These are phyloP conservation scores for Aselliscus stoliczkanus DNA, from an alignment of 2,797 vertebrate genomes.

Conservation along the genomic window DNA sequence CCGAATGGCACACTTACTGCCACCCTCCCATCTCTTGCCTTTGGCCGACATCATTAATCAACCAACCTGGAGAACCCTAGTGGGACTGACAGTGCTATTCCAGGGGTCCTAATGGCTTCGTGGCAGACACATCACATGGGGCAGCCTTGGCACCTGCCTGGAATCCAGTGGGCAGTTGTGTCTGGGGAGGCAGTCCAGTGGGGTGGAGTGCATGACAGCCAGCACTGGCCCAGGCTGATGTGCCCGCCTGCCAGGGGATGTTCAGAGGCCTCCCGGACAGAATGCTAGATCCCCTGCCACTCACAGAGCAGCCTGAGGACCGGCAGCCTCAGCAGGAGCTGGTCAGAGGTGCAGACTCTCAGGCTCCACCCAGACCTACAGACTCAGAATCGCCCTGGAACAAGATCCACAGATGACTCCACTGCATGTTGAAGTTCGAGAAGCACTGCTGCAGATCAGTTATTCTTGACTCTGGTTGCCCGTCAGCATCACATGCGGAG, in stretches of 20 bases:
- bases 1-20: not conserved
- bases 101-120: not conserved
- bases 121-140: not conserved
- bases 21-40: not conserved
- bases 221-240: too few species aligned
- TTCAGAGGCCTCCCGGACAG: not conserved
- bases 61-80: not conserved
- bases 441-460: not conserved
- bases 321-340: not conserved
- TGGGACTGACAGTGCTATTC: not conserved
- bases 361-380: rapidly evolving
- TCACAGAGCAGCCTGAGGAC: not conserved
- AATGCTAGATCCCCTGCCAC: not conserved
- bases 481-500: not conserved
- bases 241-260: not conserved
- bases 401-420: not conserved
- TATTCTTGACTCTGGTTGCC: not conserved
- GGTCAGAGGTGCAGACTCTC: not conserved
- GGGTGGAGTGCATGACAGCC: not conserved
- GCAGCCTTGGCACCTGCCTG: not conserved
- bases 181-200: not conserved
- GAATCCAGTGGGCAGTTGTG: not conserved
- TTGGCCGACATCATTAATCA: conserved; percentile 16
- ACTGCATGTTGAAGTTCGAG: not conserved
- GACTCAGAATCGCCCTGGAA: not conserved